phyloP scores from a whole-genome alignment of 2,113 vertebrate species.

The Microcebus murinus region DNA sequence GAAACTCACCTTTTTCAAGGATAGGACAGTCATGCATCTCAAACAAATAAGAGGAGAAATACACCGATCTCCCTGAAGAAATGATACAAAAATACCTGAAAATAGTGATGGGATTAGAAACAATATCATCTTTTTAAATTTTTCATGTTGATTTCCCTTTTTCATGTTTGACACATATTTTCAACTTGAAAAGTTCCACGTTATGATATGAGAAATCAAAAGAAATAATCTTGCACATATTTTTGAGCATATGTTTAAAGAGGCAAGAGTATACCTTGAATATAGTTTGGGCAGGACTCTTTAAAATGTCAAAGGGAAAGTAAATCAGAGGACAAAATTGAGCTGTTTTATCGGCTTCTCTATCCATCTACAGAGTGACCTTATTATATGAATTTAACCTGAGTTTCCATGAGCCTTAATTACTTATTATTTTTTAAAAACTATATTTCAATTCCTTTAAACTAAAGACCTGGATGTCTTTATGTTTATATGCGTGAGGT shows the following conservation, averaged over 20 bases:
- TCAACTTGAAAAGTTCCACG: not conserved
- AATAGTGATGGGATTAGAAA: not conserved
- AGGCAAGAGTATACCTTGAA: not conserved
- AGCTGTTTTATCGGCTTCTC: not conserved
- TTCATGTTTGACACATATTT: not conserved
- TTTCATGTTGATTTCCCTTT: not conserved
- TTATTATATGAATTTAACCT: not conserved
- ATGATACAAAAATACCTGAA: not conserved
- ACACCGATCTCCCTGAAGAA: not conserved
- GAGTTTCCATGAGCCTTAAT: not conserved
- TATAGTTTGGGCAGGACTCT: not conserved
- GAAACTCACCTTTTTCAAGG: not conserved
- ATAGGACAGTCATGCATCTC: not conserved
- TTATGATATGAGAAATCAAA: not conserved
- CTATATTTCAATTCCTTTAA: not conserved
- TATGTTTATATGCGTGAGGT: fast-evolving
- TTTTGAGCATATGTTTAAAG: not conserved
- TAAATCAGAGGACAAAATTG: not conserved
- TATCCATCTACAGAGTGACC: not conserved
- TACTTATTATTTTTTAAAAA: not conserved
- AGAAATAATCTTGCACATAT: not conserved
- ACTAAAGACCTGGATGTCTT: not conserved
- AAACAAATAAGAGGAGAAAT: not conserved
- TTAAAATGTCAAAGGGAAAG: not conserved
- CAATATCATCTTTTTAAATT: not conserved